phyloP scores from a whole-genome alignment of 1,140 invertebrate species.

The Diplogasteroides magnus region DNA sequence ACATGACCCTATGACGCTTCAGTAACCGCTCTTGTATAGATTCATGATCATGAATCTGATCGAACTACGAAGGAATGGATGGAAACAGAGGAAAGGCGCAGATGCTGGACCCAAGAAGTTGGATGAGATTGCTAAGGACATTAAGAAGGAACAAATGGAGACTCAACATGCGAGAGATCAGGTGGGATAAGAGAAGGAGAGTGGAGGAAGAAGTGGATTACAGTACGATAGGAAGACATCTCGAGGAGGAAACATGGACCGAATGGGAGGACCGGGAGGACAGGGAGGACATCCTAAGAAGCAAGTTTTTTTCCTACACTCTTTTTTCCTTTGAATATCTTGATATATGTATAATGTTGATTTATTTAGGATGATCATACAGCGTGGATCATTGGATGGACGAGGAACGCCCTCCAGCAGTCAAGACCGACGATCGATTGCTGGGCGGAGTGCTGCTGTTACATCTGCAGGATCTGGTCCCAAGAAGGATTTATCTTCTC shows the following conservation, averaged over 20 bases:
- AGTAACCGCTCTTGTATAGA: too few relatives aligned
- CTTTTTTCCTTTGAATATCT: background rate
- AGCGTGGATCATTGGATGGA: too few relatives aligned
- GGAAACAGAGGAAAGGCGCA: constrained; percentile 23
- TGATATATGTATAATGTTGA: background rate
- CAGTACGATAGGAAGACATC: background rate
- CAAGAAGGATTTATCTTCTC: too few relatives aligned
- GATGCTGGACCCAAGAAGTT: constrained; percentile 31
- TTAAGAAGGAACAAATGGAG: constrained; percentile 9
- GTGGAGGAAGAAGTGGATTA: constrained; percentile 1
- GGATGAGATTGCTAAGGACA: constrained; percentile 25
- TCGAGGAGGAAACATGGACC: background rate
- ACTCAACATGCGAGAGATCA: constrained; percentile 3
- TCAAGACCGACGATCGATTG: too few relatives aligned
- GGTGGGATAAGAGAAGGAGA: constrained; percentile 3
- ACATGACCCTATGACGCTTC: too few relatives aligned
- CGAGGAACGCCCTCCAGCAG: too few relatives aligned
- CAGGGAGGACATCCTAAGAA: background rate
- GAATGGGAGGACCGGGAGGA: background rate
- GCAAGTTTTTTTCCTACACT: background rate
- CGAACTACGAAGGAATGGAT: constrained; percentile 26
- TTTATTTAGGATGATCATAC: too few relatives aligned
- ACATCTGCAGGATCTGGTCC: too few relatives aligned
- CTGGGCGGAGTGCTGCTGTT: too few relatives aligned
- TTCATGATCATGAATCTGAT: constrained; percentile 30